Evolutionary conservation across 2,797 vertebrate species (phyloP).

Genomic region (Nothura maculosa): DNA sequence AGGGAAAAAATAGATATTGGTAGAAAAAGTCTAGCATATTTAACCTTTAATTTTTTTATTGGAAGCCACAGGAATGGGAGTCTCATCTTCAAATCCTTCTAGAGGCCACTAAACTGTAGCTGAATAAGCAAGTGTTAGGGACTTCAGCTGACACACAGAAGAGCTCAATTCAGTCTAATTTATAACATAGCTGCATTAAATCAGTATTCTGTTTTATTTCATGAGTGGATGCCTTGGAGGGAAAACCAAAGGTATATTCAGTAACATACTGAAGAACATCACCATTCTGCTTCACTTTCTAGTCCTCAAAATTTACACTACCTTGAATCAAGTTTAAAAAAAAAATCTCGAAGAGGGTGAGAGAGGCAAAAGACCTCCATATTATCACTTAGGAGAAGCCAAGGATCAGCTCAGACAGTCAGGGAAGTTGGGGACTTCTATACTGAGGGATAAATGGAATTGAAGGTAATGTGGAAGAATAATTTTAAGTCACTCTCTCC

Average conservation of each 20-base stretch:
- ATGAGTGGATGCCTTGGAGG: neutral
- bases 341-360: neutral
- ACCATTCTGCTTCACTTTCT: neutral
- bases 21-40: neutral
- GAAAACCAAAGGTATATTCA: neutral
- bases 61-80: too few species aligned
- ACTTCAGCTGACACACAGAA: neutral
- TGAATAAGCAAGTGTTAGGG: neutral
- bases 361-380: neutral
- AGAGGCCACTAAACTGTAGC: too few species aligned
- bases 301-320: neutral
- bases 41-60: neutral
- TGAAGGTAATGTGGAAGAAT: neutral
- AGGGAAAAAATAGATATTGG: neutral
- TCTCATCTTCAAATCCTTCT: neutral
- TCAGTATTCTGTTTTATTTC: neutral
- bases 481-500: rapidly evolving
- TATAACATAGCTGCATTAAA: neutral
- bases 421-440: neutral
- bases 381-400: neutral
- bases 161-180: neutral
- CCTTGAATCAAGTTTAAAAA: neutral
- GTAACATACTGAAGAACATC: neutral
- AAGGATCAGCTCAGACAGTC: rapidly evolving
- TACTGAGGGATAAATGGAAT: neutral